Conservation (phyloP, 2,888 invertebrate genomes). For the Ceriagrion tenellum region DNA sequence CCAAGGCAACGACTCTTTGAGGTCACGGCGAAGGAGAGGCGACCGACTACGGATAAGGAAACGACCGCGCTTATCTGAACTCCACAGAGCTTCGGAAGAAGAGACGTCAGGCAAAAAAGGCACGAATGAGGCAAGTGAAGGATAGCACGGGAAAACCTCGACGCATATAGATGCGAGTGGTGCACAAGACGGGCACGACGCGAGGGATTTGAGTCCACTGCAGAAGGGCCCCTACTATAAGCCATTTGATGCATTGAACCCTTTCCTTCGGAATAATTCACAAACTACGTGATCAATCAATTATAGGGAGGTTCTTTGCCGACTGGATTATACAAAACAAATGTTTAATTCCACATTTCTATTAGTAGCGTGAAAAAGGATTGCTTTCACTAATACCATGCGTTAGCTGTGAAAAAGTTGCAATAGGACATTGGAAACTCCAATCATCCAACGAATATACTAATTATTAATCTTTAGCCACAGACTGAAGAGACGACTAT, state of each 20-base stretch:
- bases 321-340: no score
- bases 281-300: no score
- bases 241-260: not conserved
- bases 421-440: no score
- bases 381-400: no score
- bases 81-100: not conserved
- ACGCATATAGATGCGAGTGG: not conserved
- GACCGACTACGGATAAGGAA: not conserved
- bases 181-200: not conserved
- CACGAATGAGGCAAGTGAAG: not conserved
- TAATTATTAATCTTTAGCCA: no score
- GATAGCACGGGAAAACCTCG: not conserved
- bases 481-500: no score
- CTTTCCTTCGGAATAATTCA: not conserved
- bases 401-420: no score
- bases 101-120: not conserved
- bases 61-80: not conserved
- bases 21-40: not conserved
- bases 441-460: no score
- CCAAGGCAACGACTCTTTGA: not conserved
- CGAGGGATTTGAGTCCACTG: not conserved
- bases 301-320: no score
- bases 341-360: no score
- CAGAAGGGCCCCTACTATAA: not conserved
- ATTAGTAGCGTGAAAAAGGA: no score